Percentiles rank a stretch among this genome's conserved stretches.
These are phyloP conservation scores for Axinella damicornis DNA, from an alignment of 37 sponge, comb jelly and placozoan genomes.

Conservation along the genomic window DNA sequence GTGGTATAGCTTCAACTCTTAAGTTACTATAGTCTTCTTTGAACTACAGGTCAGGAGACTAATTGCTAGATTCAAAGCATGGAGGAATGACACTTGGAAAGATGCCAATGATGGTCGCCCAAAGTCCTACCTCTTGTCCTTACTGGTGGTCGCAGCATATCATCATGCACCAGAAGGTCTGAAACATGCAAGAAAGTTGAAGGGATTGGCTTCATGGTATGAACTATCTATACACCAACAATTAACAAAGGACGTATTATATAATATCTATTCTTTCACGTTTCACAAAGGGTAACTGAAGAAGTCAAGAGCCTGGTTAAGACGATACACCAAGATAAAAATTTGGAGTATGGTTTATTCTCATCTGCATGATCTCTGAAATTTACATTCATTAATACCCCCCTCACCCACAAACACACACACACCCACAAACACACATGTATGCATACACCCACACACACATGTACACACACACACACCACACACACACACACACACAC, in stretches of 20 bases:
- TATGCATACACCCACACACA: no score
- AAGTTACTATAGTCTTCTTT: not conserved
- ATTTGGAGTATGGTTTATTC: not conserved
- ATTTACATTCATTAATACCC: no score
- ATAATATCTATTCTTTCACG: not conserved
- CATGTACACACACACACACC: not conserved
- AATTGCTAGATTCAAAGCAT: slow-evolving; percentile 17
- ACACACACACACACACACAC: slow-evolving; percentile 15
- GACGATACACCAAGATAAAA: not conserved
- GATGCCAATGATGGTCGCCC: not conserved
- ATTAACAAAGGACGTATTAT: no score
- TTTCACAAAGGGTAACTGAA: not conserved
- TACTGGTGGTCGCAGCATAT: slow-evolving; percentile 9
- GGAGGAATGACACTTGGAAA: slow-evolving; percentile 16
- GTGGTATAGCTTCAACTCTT: no score
- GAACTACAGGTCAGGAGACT: not conserved
- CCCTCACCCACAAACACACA: no score
- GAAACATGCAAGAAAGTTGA: not conserved
- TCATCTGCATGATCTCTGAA: no score
- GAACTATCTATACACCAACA: not conserved
- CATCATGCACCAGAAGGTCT: not conserved
- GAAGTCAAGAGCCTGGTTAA: slow-evolving; percentile 28
- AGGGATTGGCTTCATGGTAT: not conserved
- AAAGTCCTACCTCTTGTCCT: slow-evolving; percentile 17
- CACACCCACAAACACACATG: slow-evolving; percentile 8